Base-by-base conservation (phyloP, 2,888 invertebrate species). In the Phasia obesa region DNA sequence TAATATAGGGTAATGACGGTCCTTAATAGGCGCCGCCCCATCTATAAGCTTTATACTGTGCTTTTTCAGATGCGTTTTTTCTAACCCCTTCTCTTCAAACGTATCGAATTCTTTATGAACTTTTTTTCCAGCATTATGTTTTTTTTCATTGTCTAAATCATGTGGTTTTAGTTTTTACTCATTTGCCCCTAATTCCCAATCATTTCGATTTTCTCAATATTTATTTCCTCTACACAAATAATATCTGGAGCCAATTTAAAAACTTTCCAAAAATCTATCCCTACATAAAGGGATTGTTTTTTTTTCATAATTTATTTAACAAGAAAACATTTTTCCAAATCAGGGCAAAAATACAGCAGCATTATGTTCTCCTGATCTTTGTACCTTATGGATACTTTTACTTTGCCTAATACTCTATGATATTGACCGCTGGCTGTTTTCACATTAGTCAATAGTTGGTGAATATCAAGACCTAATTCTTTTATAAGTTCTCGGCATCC, bases 381-480 rank as follows among this genome's bases (percentile, higher is more conserved):
- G 21, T 55, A 70, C 25, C 55, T 38, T 3, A 70, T 11, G n/a
- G 44, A 35, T 25, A 27, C 7, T 27, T 65, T 64, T 27, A 55
- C 19, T 21, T 78, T 78, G 13, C 78, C 78, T 19, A 78, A 9
- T 13, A 60, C 11, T 17, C 65, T 1, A 15, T 38, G 53, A 21
- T 42, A 51, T 27, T 76, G 60, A 17, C 60, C 69, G 44, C 42
- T 27, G n/a, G 69, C 76, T n/a, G 69, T 76, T 53, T 60, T 55
- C 15, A 49, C 49, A 19, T 17, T 57, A 23, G 55, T 69, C 27
- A 42, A 2, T 2, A 57, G 27, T 7, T 27, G 57, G 2, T 42
- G 15, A 19, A 57, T 11, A 4, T 23, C 4, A 15, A 49, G 4
- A n/a, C 35, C 31, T 38, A 71, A 21, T 7, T 21, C 6, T 1